Conservation (phyloP, 2,888 invertebrate species). For the Mythimna pallens region DNA sequence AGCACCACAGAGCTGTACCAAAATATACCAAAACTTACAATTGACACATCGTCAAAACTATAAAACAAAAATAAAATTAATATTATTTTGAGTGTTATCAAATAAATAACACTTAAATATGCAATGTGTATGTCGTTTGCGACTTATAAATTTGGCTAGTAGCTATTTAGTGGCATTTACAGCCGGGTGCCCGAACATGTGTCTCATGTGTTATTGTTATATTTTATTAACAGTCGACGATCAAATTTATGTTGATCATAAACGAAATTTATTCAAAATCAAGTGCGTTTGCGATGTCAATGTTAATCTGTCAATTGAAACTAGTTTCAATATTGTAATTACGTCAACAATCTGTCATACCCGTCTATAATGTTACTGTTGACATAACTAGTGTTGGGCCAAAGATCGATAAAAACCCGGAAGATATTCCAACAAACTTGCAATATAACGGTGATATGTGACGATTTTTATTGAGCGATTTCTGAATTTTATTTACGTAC, state of each 20-base stretch:
- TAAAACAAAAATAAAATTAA: slow-evolving; percentile 60
- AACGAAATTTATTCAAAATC: slow-evolving; percentile 52
- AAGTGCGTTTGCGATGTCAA: slow-evolving; percentile 23
- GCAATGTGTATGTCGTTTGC: slow-evolving; percentile 60
- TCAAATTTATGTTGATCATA: slow-evolving; percentile 59
- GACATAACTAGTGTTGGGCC: slow-evolving; percentile 38
- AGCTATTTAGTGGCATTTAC: slow-evolving; percentile 64
- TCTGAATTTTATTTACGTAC: slow-evolving; percentile 70
- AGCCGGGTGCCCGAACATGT: slow-evolving; percentile 59
- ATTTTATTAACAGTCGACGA: slow-evolving; percentile 60
- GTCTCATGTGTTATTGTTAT: slow-evolving; percentile 61
- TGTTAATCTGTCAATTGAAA: slow-evolving; percentile 37
- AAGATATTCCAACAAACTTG: slow-evolving; percentile 46
- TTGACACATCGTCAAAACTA: slow-evolving; percentile 56
- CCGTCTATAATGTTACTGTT: neutral
- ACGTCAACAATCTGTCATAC: slow-evolving; percentile 26
- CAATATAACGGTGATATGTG: slow-evolving; percentile 50
- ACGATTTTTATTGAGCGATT: slow-evolving; percentile 66
- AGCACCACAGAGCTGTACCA: neutral
- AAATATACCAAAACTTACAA: slow-evolving; percentile 36
- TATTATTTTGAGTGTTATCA: slow-evolving; percentile 42
- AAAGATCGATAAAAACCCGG: slow-evolving; percentile 36
- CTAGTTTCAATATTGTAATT: slow-evolving; percentile 1
- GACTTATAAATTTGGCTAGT: slow-evolving; percentile 65
- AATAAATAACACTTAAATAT: slow-evolving; percentile 64